Evolutionary conservation across 2,888 invertebrate genomes (phyloP).

Genomic region (Dicranocentrus wangi): DNA sequence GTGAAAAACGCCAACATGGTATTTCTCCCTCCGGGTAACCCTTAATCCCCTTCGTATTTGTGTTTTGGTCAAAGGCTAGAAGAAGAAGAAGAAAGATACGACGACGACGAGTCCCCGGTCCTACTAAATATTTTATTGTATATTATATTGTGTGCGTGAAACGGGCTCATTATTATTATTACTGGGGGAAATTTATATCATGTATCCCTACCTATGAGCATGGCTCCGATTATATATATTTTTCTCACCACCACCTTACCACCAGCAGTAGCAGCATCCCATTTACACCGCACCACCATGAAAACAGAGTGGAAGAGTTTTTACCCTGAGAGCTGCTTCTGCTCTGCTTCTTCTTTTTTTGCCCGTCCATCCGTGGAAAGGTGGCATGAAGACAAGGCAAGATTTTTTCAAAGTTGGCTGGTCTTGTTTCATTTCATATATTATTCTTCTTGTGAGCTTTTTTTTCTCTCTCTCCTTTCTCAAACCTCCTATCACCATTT

Average conservation of each 20-base stretch:
- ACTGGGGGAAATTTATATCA: conserved; percentile 40
- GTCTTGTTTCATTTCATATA: conserved; percentile 41
- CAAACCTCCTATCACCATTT: background rate
- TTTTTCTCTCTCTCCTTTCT: background rate
- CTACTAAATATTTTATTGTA: too few species aligned
- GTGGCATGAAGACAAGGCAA: conserved; percentile 61
- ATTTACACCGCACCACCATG: conserved; percentile 21
- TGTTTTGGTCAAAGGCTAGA: conserved; percentile 12
- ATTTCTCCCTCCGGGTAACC: conserved; percentile 62
- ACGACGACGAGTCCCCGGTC: too few species aligned
- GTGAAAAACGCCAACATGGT: conserved; percentile 47
- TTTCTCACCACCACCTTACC: conserved; percentile 49
- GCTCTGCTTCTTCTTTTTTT: conserved; percentile 64
- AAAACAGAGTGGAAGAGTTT: conserved; percentile 26
- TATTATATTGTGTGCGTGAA: conserved; percentile 9
- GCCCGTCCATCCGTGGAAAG: conserved; percentile 65
- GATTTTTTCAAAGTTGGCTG: conserved; percentile 44
- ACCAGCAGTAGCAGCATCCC: conserved; percentile 27
- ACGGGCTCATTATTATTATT: conserved; percentile 25
- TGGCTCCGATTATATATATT: conserved; percentile 46
- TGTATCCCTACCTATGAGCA: too few species aligned
- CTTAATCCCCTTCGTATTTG: conserved; percentile 41
- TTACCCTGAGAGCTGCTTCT: conserved; percentile 20
- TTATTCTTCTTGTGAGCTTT: too few species aligned
- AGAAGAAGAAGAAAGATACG: background rate